Conservation (phyloP, 2,888 invertebrate species). For the Pocota personata region DNA sequence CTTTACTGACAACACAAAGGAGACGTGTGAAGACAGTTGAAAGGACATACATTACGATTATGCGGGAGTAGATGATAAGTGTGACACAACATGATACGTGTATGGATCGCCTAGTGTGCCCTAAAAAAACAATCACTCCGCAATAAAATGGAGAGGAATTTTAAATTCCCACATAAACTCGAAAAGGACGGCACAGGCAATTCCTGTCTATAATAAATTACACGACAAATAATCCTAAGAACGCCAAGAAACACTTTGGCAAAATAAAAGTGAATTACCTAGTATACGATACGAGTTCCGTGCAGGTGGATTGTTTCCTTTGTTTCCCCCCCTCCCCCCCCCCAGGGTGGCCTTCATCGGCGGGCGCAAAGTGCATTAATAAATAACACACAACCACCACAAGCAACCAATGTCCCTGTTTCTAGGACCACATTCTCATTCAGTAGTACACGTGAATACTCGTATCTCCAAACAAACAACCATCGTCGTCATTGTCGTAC, state of each 20-base stretch:
- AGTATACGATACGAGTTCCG: not conserved
- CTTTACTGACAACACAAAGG: constrained; percentile 30
- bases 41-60: constrained; percentile 12
- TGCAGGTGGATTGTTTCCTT: constrained; percentile 46
- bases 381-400: constrained; percentile 49
- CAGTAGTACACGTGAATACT: constrained; percentile 3
- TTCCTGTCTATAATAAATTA: constrained; percentile 45
- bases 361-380: constrained; percentile 63
- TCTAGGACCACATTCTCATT: constrained; percentile 14
- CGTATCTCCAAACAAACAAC: not conserved
- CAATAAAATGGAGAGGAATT: constrained; percentile 16
- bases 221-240: constrained; percentile 42
- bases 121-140: constrained; percentile 11
- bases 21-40: constrained; percentile 41
- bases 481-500: constrained; percentile 24
- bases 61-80: constrained; percentile 3
- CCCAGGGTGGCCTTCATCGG: constrained; percentile 56
- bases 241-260: constrained; percentile 37
- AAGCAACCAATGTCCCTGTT: constrained; percentile 13
- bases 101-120: not conserved
- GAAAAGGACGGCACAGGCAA: not conserved
- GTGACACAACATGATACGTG: constrained; percentile 36
- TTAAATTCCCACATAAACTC: not conserved
- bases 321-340: constrained; percentile 21
- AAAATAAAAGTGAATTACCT: constrained; percentile 53